phyloP scores from a whole-genome alignment of 2,797 vertebrate species.

The Corythornis leucogaster region DNA sequence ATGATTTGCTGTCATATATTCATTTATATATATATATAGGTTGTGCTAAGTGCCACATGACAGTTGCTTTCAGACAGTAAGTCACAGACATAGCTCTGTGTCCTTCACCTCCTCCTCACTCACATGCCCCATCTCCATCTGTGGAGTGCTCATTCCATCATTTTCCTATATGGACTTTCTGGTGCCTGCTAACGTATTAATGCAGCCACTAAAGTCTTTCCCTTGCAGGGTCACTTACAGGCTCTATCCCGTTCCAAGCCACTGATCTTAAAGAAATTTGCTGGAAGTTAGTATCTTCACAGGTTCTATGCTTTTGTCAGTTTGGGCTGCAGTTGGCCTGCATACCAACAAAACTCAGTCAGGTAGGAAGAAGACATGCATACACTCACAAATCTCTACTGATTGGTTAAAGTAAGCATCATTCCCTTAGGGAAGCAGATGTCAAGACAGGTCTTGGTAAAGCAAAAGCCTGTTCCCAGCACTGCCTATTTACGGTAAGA shows the following conservation, averaged over 20 bases:
- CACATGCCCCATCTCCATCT: not conserved
- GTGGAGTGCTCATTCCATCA: not conserved
- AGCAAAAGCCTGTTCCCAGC: slow-evolving; percentile 14
- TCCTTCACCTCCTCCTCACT: not conserved
- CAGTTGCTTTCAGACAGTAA: not conserved
- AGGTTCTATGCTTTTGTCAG: not conserved
- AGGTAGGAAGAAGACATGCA: not conserved
- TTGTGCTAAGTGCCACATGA: not conserved
- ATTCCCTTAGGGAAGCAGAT: not conserved
- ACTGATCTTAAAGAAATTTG: not conserved
- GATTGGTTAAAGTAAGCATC: not conserved
- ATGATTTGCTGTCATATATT: not conserved
- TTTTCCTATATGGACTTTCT: not conserved
- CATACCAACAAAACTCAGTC: not conserved
- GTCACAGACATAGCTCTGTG: not conserved
- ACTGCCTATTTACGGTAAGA: not conserved
- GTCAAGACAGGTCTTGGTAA: not conserved
- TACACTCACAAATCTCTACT: not conserved
- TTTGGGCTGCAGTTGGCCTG: not conserved
- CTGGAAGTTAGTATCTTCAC: not conserved
- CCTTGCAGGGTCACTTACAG: not conserved
- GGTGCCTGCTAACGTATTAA: not conserved
- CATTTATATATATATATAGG: too few species aligned
- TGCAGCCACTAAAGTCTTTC: not conserved
- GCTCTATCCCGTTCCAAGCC: not conserved